These are phyloP conservation scores for Parazoanthus darwini DNA, from an alignment of 92 coral and sea anemone species.

Conservation along the genomic window DNA sequence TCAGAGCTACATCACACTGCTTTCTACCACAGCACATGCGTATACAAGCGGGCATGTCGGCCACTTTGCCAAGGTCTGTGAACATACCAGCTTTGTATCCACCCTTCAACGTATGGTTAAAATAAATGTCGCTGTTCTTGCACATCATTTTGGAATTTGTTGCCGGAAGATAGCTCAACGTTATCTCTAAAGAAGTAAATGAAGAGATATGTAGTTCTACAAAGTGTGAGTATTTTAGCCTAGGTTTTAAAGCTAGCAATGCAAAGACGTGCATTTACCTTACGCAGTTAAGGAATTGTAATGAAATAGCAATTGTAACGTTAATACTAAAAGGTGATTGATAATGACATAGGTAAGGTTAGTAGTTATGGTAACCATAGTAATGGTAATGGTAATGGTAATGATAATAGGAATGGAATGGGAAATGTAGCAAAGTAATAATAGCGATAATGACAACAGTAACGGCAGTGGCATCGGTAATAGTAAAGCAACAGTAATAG, in stretches of 20 bases:
- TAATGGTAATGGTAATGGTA: neutral
- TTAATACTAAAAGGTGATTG: too few species aligned
- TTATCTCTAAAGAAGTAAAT: constrained; percentile 62
- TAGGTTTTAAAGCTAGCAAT: too few species aligned
- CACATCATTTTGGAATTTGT: constrained; percentile 91
- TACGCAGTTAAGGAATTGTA: too few species aligned
- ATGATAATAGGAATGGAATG: too few species aligned
- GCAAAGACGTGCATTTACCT: too few species aligned
- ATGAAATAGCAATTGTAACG: too few species aligned
- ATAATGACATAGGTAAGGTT: too few species aligned
- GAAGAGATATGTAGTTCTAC: neutral
- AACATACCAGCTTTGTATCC: constrained; percentile 95
- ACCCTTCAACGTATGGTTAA: constrained; percentile 85
- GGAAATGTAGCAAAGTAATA: too few species aligned
- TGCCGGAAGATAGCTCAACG: constrained; percentile 83
- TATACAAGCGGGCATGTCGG: constrained; percentile 90
- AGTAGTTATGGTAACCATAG: neutral
- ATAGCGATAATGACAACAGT: too few species aligned
- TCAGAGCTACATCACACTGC: constrained; percentile 90
- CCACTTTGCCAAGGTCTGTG: constrained; percentile 78
- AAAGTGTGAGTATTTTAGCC: too few species aligned
- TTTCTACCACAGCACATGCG: constrained; percentile 93
- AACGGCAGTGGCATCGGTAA: too few species aligned
- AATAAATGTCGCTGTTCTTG: constrained; percentile 84
- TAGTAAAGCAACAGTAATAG: too few species aligned